Evolutionary conservation across 2,888 invertebrate species (phyloP).

Genomic region (Ferrisia virgata): DNA sequence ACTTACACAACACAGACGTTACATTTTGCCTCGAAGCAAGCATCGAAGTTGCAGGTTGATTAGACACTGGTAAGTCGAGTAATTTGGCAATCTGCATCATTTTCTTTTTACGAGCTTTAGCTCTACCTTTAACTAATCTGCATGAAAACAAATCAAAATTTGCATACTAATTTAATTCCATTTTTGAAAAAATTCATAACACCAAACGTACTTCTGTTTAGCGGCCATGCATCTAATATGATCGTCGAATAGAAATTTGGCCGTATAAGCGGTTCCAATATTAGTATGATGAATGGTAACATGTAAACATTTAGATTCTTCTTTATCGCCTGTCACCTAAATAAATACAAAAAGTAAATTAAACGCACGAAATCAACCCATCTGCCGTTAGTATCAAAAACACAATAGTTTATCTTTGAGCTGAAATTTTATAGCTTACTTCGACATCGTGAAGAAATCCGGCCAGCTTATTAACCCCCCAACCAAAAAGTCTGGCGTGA

Average conservation of each 20-base stretch:
- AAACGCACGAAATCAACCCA: background rate
- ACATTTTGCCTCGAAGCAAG: conserved; percentile 28
- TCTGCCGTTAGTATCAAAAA: background rate
- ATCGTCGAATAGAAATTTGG: conserved; percentile 96
- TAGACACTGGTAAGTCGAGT: conserved; percentile 68
- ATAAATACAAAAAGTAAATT: conserved; percentile 27
- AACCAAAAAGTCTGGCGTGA: conserved; percentile 87
- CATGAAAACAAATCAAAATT: background rate
- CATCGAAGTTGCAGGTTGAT: background rate
- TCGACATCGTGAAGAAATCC: conserved; percentile 77
- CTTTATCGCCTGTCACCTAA: conserved; percentile 85
- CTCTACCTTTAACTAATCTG: conserved; percentile 68
- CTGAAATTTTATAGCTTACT: conserved; percentile 55
- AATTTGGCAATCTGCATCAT: conserved; percentile 92
- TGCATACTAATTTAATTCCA: too few relatives aligned
- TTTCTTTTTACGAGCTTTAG: conserved; percentile 93
- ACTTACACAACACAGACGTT: conserved; percentile 36
- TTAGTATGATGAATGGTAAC: conserved; percentile 80
- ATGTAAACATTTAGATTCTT: conserved; percentile 92
- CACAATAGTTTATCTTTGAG: background rate
- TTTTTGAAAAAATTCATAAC: too few relatives aligned
- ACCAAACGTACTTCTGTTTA: conserved; percentile 78
- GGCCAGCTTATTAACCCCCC: conserved; percentile 96
- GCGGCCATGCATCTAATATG: conserved; percentile 99
- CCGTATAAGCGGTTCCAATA: conserved; percentile 75